A percentile compares a stretch with the other conserved stretches of the same genome.
These are phyloP conservation scores for Okamejei kenojei DNA, from an alignment of 2,797 vertebrate species.

Conservation along the genomic window DNA sequence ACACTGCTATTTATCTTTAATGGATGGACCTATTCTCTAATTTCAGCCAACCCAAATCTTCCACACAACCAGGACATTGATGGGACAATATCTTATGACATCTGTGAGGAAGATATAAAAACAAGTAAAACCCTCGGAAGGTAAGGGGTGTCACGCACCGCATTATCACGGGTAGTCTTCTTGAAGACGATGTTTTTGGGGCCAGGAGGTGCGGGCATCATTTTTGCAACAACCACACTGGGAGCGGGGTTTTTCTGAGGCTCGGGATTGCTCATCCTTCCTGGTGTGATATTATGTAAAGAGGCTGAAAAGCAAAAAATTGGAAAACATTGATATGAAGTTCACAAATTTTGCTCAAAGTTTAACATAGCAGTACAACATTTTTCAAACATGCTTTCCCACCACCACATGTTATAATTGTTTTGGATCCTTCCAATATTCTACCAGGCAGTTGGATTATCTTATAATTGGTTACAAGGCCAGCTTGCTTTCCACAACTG, in stretches of 20 bases:
- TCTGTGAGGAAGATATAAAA: background rate
- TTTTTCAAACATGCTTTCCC: too few relatives aligned
- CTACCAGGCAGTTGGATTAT: too few relatives aligned
- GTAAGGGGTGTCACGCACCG: background rate
- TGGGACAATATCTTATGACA: background rate
- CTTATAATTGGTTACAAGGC: too few relatives aligned
- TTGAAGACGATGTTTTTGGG: constrained; percentile 29
- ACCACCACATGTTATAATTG: too few relatives aligned
- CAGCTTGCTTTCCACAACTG: too few relatives aligned
- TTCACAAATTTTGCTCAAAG: too few relatives aligned
- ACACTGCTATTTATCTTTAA: background rate
- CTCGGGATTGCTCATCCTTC: background rate
- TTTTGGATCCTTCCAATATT: too few relatives aligned
- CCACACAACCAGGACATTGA: too few relatives aligned
- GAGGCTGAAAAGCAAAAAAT: background rate
- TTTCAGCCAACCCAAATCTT: background rate
- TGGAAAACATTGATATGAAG: background rate
- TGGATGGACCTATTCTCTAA: background rate
- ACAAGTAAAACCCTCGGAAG: background rate
- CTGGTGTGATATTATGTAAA: background rate
- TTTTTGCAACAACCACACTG: background rate
- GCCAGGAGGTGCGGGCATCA: background rate
- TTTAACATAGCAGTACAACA: too few relatives aligned
- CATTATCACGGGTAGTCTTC: background rate
- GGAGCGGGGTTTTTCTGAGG: background rate